phyloP scores from a whole-genome alignment of 2,797 vertebrate species.

The Carapus acus region DNA sequence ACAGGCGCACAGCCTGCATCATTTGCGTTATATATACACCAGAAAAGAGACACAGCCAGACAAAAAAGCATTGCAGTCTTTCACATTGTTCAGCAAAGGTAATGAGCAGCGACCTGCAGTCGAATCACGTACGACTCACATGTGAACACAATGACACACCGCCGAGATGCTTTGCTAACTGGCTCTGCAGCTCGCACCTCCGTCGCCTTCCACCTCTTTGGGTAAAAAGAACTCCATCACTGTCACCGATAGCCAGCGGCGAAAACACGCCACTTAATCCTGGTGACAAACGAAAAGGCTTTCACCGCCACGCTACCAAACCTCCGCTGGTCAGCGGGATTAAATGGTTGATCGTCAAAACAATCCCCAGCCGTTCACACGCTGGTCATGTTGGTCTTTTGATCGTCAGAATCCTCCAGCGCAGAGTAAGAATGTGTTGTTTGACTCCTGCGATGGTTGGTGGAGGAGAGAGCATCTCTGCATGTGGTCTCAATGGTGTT shows the following conservation, averaged over 20 bases:
- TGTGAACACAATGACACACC: conserved; percentile 1
- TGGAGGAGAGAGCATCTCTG: conserved; percentile 21
- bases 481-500: conserved; percentile 29
- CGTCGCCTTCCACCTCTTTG: conserved; percentile 4
- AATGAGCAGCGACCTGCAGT: conserved; percentile 7
- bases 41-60: conserved; percentile 3
- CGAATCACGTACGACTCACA: conserved; percentile 6
- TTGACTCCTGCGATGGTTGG: conserved; percentile 23
- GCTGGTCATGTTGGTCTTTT: conserved; percentile 45
- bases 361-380: conserved; percentile 43
- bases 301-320: conserved; percentile 4
- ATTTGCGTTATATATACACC: conserved; percentile 19
- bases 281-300: conserved; percentile 33
- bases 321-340: conserved; percentile 4
- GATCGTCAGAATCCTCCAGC: conserved; percentile 26
- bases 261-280: conserved; percentile 26
- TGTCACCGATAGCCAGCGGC: background rate
- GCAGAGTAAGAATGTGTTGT: conserved; percentile 20
- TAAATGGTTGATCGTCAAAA: conserved; percentile 18
- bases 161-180: conserved; percentile 26
- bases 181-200: conserved; percentile 3
- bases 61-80: conserved; percentile 8
- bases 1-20: conserved; percentile 19
- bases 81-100: conserved; percentile 13
- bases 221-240: conserved; percentile 18